Evolutionary conservation across 2,113 vertebrate species (phyloP).

Genomic region (Anoura caudifer): DNA sequence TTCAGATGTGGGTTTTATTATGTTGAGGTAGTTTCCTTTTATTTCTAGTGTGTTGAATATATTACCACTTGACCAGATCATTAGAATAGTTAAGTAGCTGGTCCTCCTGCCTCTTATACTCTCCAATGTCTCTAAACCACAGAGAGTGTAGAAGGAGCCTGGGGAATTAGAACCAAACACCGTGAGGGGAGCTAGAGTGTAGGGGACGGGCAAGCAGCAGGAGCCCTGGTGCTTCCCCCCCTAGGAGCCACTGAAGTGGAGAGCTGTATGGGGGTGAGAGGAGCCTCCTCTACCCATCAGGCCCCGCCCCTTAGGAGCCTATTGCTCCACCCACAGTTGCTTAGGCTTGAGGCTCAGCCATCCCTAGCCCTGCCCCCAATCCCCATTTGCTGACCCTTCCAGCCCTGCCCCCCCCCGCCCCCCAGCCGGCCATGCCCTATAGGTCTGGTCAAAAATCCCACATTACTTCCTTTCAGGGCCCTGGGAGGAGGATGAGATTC

Average conservation of each 20-base stretch:
- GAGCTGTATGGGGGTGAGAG: no score
- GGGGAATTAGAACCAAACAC: not conserved
- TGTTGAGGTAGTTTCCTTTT: not conserved
- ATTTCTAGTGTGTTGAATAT: not conserved
- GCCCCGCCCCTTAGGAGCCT: not conserved
- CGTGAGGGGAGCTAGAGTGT: not conserved
- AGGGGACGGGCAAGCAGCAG: not conserved
- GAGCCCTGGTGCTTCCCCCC: not conserved
- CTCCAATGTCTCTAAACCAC: not conserved
- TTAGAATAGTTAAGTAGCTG: not conserved
- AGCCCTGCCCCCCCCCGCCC: not conserved
- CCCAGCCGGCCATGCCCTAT: not conserved
- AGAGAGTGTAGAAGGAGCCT: not conserved
- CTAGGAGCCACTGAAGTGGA: not conserved
- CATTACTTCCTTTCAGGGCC: slow-evolving; percentile 75
- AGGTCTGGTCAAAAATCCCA: not conserved
- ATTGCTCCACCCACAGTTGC: not conserved
- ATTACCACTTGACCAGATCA: not conserved
- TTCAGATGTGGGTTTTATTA: not conserved
- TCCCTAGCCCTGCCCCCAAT: accelerated
- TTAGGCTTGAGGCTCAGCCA: not conserved
- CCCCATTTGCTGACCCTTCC: not conserved
- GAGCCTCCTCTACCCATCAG: not conserved
- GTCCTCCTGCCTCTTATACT: not conserved
- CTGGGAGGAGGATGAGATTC: slow-evolving; percentile 87